Evolutionary conservation across 2,888 invertebrate genomes (phyloP), one percentile per base, ranked within the genome.

Genomic region (Cheilosia vernalis): DNA sequence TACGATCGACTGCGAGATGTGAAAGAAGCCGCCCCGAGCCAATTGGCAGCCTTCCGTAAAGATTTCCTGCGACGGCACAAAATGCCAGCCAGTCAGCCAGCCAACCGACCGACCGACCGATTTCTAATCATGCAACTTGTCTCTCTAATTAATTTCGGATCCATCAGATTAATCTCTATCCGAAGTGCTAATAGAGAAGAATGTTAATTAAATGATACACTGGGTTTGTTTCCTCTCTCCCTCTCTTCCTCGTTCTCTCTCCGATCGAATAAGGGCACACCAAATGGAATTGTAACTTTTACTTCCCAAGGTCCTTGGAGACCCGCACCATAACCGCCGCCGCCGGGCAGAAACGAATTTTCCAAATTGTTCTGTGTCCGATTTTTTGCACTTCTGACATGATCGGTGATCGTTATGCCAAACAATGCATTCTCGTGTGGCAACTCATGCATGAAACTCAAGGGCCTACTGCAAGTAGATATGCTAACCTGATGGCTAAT

Each of bases 81-180:
- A 79, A 83, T 67, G 58, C 64, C 80, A 60, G 47, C 42, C 51
- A 19, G 40, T 47, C 56, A 69, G 33, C 53, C 63, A 66, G 15
- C 27, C 5, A 56, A 66, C 69, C 58, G 33, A 58, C 53, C 58
- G 60, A 17, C 27, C 5, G 63, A 66, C 69, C 58, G 33, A 49
- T 58, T 47, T 47, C 58, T 70, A 60, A 66, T 60, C 84, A 69
- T 63, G 73, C 66, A 60, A 81, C 76, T 85, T 85, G 84, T 85
- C 84, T 70, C 66, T 70, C 76, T 85, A 85, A 81, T 85, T 85
- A 76, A 85, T 81, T 80, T 55, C 78, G 70, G 76, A 80, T 80
- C 81, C 70, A 47, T 85, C 84, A 76, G 76, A 74, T 74, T 76
- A 85, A 56, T 76, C 69, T 64, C 9, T 74, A 47, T 77, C 47